Percentiles rank a stretch among this genome's conserved stretches.
Evolutionary conservation across 2,888 invertebrate species (phyloP).

Genomic region (Polydrusus tereticollis): DNA sequence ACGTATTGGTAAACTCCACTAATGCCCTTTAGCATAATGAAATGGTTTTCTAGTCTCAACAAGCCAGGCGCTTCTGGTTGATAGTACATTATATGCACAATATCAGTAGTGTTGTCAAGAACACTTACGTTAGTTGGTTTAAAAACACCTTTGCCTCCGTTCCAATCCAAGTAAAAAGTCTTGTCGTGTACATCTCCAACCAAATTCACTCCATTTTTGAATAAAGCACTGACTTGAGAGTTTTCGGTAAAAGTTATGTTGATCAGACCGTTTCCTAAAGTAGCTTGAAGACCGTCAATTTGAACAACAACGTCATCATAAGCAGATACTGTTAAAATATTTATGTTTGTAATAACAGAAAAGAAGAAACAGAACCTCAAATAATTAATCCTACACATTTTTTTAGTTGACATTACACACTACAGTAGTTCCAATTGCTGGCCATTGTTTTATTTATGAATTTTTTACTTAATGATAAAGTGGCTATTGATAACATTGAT

Average conservation of each 20-base stretch:
- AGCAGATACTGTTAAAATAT: not conserved
- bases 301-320: not conserved
- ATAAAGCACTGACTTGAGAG: slow-evolving; percentile 4
- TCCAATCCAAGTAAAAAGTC: slow-evolving; percentile 34
- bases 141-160: slow-evolving; percentile 23
- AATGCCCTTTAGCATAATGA: not conserved
- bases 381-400: not conserved
- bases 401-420: not conserved
- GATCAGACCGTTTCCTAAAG: slow-evolving; percentile 13
- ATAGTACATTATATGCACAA: slow-evolving; percentile 22
- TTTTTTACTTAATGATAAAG: not conserved
- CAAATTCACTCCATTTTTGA: slow-evolving; percentile 24
- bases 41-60: slow-evolving; percentile 23
- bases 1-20: slow-evolving; percentile 32
- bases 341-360: not conserved
- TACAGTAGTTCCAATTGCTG: too few relatives aligned
- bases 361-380: not conserved
- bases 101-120: slow-evolving; percentile 9
- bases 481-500: too few relatives aligned
- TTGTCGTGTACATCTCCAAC: slow-evolving; percentile 5
- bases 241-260: slow-evolving; percentile 24
- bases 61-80: slow-evolving; percentile 1
- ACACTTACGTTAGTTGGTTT: not conserved
- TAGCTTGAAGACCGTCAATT: not conserved
- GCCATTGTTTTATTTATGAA: not conserved